A percentile compares a stretch with the other conserved stretches of the same genome.
Evolutionary conservation across 2,113 vertebrate genomes (phyloP).

Genomic region (Psephotus haematonotus): DNA sequence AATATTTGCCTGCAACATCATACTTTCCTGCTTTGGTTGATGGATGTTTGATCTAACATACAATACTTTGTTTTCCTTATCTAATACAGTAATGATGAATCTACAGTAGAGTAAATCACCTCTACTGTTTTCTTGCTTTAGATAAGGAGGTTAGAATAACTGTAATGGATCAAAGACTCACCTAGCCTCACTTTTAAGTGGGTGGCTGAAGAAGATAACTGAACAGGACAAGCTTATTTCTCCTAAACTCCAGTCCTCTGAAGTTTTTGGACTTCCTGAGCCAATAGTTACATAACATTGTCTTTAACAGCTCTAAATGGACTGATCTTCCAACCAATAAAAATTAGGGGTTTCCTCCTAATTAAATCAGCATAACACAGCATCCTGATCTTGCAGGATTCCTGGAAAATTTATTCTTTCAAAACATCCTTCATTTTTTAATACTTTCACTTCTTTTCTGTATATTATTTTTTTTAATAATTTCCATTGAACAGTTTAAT

Average conservation of each 20-base stretch:
- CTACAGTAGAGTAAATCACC: neutral
- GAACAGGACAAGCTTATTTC: neutral
- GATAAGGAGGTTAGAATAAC: neutral
- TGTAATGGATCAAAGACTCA: neutral
- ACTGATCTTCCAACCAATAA: neutral
- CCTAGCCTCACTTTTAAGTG: fast-evolving
- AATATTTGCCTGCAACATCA: neutral
- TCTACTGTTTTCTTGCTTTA: neutral
- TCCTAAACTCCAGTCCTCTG: neutral
- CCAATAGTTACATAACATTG: neutral
- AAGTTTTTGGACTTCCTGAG: neutral
- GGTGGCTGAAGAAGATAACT: neutral
- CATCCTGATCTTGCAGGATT: neutral
- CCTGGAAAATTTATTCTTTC: neutral
- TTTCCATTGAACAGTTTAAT: neutral
- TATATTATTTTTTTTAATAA: fast-evolving
- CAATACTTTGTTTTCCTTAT: neutral
- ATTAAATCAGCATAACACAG: neutral
- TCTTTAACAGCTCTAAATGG: neutral
- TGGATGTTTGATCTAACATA: neutral
- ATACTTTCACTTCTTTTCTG: neutral
- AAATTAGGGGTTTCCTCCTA: neutral
- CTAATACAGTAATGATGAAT: neutral
- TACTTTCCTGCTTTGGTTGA: neutral
- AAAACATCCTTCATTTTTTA: fast-evolving